Evolutionary conservation across 2,113 vertebrate species (phyloP).

Genomic region (human): DNA sequence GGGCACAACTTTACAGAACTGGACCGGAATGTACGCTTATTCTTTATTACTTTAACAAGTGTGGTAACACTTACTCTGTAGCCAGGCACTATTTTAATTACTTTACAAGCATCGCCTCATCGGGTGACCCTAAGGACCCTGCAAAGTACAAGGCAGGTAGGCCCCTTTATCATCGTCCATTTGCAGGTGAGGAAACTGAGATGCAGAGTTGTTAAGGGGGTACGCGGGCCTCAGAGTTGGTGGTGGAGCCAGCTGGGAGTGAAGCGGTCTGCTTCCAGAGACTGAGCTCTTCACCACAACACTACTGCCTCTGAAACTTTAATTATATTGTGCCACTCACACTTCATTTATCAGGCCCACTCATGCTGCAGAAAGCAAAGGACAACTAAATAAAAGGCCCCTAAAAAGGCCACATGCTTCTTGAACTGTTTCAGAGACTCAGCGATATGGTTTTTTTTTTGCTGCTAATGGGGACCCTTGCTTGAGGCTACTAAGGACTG

Average conservation of each 20-base stretch:
- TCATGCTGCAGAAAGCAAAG: neutral
- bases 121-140: neutral
- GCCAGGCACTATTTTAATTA: neutral
- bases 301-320: neutral
- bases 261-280: neutral
- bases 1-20: neutral
- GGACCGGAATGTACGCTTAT: too few relatives aligned
- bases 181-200: neutral
- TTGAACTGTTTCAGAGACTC: neutral
- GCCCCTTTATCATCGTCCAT: rapidly evolving
- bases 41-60: neutral
- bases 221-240: neutral
- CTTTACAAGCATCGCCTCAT: neutral
- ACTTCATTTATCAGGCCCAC: neutral
- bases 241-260: neutral
- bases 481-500: neutral
- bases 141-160: neutral
- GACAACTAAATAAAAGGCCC: neutral
- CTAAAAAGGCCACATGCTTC: neutral
- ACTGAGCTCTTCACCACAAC: neutral
- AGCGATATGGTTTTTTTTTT: neutral
- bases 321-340: too few relatives aligned
- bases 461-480: neutral
- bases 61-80: neutral
- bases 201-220: neutral